phyloP scores from a whole-genome alignment of 2,888 invertebrate species.

The Xiphydria camelus region DNA sequence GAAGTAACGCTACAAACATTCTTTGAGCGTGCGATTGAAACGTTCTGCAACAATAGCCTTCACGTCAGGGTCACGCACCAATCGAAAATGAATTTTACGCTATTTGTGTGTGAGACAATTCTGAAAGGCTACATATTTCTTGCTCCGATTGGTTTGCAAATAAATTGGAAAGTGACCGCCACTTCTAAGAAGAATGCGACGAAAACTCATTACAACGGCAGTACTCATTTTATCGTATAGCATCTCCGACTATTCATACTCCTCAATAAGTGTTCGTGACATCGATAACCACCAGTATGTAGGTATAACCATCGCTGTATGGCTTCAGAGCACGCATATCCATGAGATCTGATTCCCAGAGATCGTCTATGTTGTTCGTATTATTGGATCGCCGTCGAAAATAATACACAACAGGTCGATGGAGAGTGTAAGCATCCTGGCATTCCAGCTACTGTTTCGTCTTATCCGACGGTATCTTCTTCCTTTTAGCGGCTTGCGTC shows the following conservation, averaged over 20 bases:
- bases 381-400: slow-evolving; percentile 12
- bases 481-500: too few species aligned
- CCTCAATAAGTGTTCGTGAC: slow-evolving; percentile 27
- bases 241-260: slow-evolving; percentile 28
- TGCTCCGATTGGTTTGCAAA: slow-evolving; percentile 31
- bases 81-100: neutral
- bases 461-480: too few species aligned
- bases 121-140: too few species aligned
- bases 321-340: slow-evolving; percentile 12
- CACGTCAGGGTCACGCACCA: slow-evolving; percentile 32
- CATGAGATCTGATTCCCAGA: slow-evolving; percentile 20
- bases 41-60: slow-evolving; percentile 43
- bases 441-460: slow-evolving; percentile 9
- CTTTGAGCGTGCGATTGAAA: slow-evolving; percentile 40
- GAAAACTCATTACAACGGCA: slow-evolving; percentile 23
- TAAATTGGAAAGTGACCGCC: slow-evolving; percentile 11
- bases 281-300: slow-evolving; percentile 26
- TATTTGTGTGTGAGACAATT: too few species aligned
- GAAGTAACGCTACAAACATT: slow-evolving; percentile 24
- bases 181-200: slow-evolving; percentile 21
- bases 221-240: slow-evolving; percentile 25
- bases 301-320: slow-evolving; percentile 20
- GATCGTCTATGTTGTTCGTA: slow-evolving; percentile 21
- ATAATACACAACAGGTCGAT: slow-evolving; percentile 5
- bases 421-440: slow-evolving; percentile 20